Base-by-base conservation (phyloP, 2,113 vertebrate genomes). In the Otis tarda region DNA sequence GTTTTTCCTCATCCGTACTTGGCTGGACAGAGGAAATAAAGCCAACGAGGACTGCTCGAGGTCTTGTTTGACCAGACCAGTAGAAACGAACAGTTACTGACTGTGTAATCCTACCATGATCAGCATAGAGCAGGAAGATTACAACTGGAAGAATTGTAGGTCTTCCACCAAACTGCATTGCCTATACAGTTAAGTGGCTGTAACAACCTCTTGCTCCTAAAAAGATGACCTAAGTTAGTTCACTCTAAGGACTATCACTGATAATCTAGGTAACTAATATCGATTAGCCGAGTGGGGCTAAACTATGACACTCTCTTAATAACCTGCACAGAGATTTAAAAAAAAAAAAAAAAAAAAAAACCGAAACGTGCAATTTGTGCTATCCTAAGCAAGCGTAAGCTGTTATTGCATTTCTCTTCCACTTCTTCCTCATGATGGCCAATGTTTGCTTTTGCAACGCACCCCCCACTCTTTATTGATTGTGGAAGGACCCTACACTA, bases 401-500 rank as follows among this genome's bases (percentile, higher is more conserved):
- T 39, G 33, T 35, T 47, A 28, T 19, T 57, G 9, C 25, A 60
- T 68, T 93, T 93, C 73, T 43, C 20, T 60, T 78, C 39, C 73
- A 35, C 3, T 35, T 28, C 17, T n/a, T 57, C 39, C 52, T 76
- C 47, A 9, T 8, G 14, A 41, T 78, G 52, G 16, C 10, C 35
- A 22, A 21, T 28, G 7, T 17, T 78, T 87, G 21, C 23, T 73
- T 81, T 30, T 77, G 12, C 35, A 43, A 14, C 2, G 16, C 2
- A 2, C 3, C 22, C 11, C 4, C 14, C 10, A 17, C 8, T 35
- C 50, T 18, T 1, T 4, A 37, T 3, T 47, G 67, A 39, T 60
- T 52, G 33, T 14, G 21, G 39, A n/a, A 82, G 30, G 25, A 76
- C 35, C 17, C 39, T n/a, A 39, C 55, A 69, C 37, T 18, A 77